Base-by-base conservation (phyloP, 2,797 vertebrate species). In the Dendrocincla fuliginosa region DNA sequence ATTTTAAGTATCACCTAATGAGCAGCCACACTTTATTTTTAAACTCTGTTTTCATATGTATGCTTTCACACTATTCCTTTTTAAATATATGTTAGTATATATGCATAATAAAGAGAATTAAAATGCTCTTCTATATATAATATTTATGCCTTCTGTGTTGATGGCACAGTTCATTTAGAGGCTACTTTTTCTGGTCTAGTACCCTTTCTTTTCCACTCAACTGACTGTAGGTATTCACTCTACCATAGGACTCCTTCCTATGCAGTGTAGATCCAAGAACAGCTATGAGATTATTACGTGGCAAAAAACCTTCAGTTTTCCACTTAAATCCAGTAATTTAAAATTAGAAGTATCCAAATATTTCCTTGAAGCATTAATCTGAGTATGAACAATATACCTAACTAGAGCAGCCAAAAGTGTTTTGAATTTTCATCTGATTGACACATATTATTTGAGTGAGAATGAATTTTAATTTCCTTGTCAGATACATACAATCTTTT, bases 371-470 rank as follows among this genome's bases (percentile, higher is more conserved):
- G 5, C 3, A 56, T 76, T 82, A 46, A 73, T 53, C n/a, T 79
- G 37, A 79, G 9, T 61, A 79, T 41, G 33, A 84, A 53, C 20
- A 65, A 33, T 57, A n/a, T 17, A 53, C 15, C 5, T 41, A 79
- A 78, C 50, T 46, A 84, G 5, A 76, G 41, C 8, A 68, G 11
- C 14, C 24, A 42, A 50, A 90, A 76, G 9, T 69, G 12, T 60
- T 87, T 70, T 82, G 49, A 44, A 70, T 91, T 89, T 92, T 92
- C 30, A 47, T 69, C 30, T 55, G 23, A 67, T 59, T 55, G 16
- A 64, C 75, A 46, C 2, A 60, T 9, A 13, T 75, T 41, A 53
- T 33, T 63, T 84, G 14, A 82, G 46, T 42, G 13, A 71, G 32
- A 75, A 73, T 28, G 28, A 52, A 47, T 84, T 84, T 84, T 56